Evolutionary conservation across 2,113 vertebrate species (phyloP).

Genomic region (Cyphomyrus discorhynchus): DNA sequence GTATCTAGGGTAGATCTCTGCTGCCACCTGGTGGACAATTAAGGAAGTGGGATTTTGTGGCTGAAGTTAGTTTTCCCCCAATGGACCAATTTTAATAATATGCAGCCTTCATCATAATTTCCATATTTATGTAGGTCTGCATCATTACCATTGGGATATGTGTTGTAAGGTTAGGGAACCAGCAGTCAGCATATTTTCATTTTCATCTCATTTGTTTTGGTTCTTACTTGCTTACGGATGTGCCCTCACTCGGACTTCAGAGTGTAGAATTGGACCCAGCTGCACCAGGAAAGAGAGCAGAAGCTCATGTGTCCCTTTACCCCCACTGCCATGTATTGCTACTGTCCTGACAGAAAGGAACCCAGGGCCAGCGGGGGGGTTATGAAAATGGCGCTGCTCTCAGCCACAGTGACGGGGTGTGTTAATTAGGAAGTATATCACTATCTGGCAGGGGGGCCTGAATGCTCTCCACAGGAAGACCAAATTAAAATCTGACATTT

Average conservation of each 20-base stretch:
- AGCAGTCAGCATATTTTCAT: neutral
- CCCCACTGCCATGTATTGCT: neutral
- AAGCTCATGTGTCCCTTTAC: neutral
- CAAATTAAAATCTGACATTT: conserved; percentile 1
- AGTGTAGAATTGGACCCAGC: neutral
- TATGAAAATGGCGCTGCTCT: neutral
- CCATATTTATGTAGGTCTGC: neutral
- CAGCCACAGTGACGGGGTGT: neutral
- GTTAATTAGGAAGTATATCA: conserved; percentile 12
- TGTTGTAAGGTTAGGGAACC: neutral
- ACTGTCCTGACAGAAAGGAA: neutral
- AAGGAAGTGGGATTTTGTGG: neutral
- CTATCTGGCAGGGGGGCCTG: neutral
- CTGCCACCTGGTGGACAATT: conserved; percentile 23
- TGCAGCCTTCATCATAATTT: neutral
- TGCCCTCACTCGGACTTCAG: neutral
- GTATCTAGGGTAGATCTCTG: conserved; percentile 8
- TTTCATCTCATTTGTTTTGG: neutral
- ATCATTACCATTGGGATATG: neutral
- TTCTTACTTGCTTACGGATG: neutral
- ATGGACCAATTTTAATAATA: neutral
- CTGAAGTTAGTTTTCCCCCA: neutral
- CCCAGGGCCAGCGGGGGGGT: neutral
- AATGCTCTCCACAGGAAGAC: neutral
- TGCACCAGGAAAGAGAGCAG: neutral